Conservation (phyloP, 2,888 invertebrate genomes). For the Drosophila ezoana region DNA sequence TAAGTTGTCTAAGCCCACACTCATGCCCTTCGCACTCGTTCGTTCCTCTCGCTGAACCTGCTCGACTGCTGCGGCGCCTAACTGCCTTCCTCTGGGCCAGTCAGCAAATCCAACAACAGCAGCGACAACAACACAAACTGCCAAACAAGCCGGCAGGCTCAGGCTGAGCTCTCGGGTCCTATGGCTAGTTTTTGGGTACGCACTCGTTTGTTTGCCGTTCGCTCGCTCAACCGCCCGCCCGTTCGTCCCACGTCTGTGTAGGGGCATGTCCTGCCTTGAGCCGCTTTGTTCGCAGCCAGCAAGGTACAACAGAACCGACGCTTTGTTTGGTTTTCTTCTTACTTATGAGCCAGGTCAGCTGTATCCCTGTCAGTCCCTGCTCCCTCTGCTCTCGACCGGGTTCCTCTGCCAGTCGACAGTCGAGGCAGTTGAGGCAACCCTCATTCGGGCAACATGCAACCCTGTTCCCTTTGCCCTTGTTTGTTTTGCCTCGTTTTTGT, state of each 20-base stretch:
- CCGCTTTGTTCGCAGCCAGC: conserved; percentile 45
- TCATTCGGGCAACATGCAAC: conserved; percentile 55
- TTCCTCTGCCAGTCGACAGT: conserved; percentile 11
- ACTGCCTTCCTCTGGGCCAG: conserved; percentile 4
- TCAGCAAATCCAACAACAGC: conserved; percentile 4
- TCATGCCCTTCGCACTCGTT: neutral
- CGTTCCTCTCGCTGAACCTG: conserved; percentile 32
- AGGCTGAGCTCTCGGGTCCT: conserved; percentile 8
- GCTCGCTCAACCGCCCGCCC: neutral
- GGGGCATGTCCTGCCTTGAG: conserved; percentile 42
- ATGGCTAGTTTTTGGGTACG: conserved; percentile 9
- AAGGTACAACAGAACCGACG: conserved; percentile 35
- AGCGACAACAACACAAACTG: conserved; percentile 11
- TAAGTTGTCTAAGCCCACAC: conserved; percentile 25
- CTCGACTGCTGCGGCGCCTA: conserved; percentile 46
- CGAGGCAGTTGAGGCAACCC: conserved; percentile 36
- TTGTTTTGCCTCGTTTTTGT: conserved; percentile 22
- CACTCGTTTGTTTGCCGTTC: conserved; percentile 24
- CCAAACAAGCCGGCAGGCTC: conserved; percentile 21
- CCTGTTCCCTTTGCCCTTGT: conserved; percentile 38
- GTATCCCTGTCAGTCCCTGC: conserved; percentile 17
- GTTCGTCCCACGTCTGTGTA: conserved; percentile 10
- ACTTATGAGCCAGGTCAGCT: conserved; percentile 52
- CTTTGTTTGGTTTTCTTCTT: conserved; percentile 45
- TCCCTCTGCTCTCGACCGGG: neutral